Conservation (phyloP, 2,797 vertebrate genomes). For the Mareca strepera region DNA sequence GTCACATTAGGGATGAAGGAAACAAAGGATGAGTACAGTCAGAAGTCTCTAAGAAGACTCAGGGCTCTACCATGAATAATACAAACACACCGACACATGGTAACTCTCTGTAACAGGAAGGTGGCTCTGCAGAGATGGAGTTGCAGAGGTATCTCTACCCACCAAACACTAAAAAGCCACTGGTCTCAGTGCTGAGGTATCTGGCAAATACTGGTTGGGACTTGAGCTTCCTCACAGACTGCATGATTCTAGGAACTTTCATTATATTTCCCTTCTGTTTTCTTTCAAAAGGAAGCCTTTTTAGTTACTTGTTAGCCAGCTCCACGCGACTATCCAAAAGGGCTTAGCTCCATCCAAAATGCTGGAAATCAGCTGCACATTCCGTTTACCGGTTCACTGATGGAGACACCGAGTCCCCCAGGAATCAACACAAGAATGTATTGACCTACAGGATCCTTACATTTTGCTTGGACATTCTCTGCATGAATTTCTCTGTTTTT, state of each 20-base stretch:
- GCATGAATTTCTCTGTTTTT: background rate
- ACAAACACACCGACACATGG: background rate
- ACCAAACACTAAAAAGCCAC: background rate
- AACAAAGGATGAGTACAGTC: background rate
- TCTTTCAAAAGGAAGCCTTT: background rate
- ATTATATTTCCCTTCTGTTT: background rate
- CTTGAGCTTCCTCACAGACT: background rate
- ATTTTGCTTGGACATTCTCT: background rate
- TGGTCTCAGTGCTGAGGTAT: background rate
- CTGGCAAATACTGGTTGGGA: background rate
- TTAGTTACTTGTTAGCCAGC: background rate
- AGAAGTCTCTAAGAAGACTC: background rate
- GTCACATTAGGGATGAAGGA: background rate
- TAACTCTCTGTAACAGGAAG: background rate
- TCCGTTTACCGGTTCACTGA: background rate
- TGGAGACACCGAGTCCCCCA: rapidly evolving
- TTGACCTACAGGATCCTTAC: too few relatives aligned
- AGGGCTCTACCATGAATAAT: background rate
- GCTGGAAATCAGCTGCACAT: rapidly evolving
- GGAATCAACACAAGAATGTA: background rate
- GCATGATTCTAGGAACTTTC: background rate
- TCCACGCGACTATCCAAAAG: background rate
- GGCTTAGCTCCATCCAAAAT: background rate
- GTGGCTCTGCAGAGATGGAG: background rate
- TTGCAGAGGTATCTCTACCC: background rate